Conservation (phyloP, 2,113 vertebrate genomes). For the Piprites chloris region DNA sequence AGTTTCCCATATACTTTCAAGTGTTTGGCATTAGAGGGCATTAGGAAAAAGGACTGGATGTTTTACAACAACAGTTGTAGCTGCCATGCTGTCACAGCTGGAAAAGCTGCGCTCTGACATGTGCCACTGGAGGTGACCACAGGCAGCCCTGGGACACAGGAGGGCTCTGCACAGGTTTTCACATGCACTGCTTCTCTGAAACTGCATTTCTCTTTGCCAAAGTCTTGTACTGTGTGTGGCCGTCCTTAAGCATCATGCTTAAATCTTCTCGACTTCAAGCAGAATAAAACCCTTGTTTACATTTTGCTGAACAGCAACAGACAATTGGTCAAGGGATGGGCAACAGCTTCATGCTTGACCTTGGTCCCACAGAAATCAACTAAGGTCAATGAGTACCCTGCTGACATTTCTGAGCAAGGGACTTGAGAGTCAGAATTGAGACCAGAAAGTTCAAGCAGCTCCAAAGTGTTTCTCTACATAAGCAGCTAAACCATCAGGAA, state of each 20-base stretch:
- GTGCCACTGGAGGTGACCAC: neutral
- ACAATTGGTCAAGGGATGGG: neutral
- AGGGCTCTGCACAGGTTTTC: neutral
- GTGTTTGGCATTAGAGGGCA: constrained; percentile 17
- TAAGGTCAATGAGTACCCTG: neutral
- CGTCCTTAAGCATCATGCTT: neutral
- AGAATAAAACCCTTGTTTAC: neutral
- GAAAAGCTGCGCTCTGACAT: neutral
- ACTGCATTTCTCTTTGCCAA: neutral
- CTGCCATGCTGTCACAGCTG: neutral
- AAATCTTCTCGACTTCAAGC: neutral
- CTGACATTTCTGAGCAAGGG: neutral
- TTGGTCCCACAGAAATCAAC: neutral
- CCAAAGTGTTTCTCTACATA: neutral
- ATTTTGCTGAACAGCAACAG: neutral
- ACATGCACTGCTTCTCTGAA: neutral
- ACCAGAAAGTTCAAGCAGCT: neutral
- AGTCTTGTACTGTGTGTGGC: neutral
- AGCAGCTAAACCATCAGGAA: neutral
- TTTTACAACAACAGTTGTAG: neutral
- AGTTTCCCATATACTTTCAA: constrained; percentile 2
- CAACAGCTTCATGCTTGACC: neutral
- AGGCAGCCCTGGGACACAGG: neutral
- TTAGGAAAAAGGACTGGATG: neutral
- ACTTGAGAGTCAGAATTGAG: neutral